Evolutionary conservation across 2,113 vertebrate species (phyloP).

Genomic region (Tupaia chinensis): DNA sequence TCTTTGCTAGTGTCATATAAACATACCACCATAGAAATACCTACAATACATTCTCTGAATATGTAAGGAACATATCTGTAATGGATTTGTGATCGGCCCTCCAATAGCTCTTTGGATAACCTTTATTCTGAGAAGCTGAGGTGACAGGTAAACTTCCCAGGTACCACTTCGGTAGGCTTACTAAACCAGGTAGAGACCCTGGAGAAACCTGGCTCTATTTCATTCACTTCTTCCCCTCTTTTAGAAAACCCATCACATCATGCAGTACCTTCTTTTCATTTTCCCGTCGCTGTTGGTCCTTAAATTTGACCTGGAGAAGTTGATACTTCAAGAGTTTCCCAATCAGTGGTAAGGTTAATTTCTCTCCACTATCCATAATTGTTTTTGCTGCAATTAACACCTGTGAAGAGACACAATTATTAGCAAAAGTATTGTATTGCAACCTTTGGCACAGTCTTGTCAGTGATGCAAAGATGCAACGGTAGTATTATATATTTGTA

Average conservation of each 20-base stretch:
- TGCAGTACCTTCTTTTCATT: constrained; percentile 87
- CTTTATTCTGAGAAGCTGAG: background rate
- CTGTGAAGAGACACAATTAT: constrained; percentile 81
- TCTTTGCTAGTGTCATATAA: constrained; percentile 4
- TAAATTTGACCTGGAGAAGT: constrained; percentile 91
- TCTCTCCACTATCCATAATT: constrained; percentile 89
- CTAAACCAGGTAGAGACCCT: background rate
- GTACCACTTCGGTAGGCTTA: background rate
- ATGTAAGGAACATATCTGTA: background rate
- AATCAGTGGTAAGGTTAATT: constrained; percentile 90
- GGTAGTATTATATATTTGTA: background rate
- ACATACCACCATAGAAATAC: background rate
- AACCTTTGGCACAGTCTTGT: constrained; percentile 1
- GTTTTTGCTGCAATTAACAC: constrained; percentile 89
- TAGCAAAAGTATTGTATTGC: constrained; percentile 37
- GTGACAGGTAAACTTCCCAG: background rate
- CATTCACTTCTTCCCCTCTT: background rate
- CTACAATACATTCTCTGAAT: background rate
- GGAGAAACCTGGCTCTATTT: background rate
- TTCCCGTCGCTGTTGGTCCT: constrained; percentile 88
- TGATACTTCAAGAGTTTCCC: constrained; percentile 96
- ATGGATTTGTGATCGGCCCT: background rate
- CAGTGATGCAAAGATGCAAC: constrained; percentile 52
- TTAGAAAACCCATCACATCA: background rate
- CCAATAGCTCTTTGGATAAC: background rate